A percentile compares a stretch with the other conserved stretches of the same genome.
phyloP scores from a whole-genome alignment of 1,140 invertebrate species.

The Apis laboriosa region DNA sequence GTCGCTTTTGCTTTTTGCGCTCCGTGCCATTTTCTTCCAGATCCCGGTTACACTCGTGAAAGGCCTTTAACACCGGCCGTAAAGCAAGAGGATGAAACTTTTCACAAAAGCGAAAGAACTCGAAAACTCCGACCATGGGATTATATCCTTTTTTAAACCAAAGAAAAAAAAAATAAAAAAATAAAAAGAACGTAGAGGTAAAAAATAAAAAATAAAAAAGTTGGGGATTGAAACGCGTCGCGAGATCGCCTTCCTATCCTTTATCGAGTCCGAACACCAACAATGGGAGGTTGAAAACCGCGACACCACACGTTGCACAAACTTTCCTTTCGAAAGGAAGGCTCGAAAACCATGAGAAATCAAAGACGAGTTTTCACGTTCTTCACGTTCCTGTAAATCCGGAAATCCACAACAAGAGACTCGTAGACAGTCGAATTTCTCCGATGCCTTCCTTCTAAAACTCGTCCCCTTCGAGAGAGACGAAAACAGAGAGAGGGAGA shows the following conservation, averaged over 20 bases:
- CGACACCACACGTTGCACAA: background rate
- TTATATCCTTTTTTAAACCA: conserved; percentile 1
- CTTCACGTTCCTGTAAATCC: background rate
- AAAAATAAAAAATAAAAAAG: too few relatives aligned
- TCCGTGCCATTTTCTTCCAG: conserved; percentile 3
- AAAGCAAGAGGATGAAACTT: background rate
- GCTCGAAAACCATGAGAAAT: background rate
- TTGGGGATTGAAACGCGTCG: conserved; percentile 1
- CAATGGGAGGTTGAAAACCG: background rate
- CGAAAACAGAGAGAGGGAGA: too few relatives aligned
- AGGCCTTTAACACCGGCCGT: background rate
- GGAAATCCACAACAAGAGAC: background rate
- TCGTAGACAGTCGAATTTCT: too few relatives aligned
- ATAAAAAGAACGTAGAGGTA: too few relatives aligned
- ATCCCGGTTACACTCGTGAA: conserved; percentile 6
- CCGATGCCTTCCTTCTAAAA: too few relatives aligned
- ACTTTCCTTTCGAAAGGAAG: background rate
- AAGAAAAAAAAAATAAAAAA: too few relatives aligned
- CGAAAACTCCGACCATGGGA: background rate
- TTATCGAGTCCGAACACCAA: background rate
- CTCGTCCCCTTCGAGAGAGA: too few relatives aligned
- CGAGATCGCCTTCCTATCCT: background rate
- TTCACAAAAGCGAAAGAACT: conserved; percentile 8
- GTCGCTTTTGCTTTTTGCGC: background rate
- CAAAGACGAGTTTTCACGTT: background rate